These are phyloP conservation scores for Oedothorax gibbosus DNA, from an alignment of 1,140 invertebrate species.

Conservation along the genomic window DNA sequence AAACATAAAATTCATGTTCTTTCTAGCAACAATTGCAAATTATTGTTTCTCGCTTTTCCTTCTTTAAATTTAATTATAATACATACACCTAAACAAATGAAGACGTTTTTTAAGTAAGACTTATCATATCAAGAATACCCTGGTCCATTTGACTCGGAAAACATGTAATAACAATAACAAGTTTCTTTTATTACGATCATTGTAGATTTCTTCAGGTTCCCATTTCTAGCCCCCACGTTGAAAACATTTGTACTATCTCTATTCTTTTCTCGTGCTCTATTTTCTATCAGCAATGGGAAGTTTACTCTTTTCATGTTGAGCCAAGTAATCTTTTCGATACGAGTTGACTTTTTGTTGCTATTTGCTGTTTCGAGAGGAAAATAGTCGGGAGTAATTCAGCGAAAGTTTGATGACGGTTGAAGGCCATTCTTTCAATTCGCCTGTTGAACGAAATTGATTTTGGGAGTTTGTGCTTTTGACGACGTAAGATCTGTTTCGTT, in stretches of 20 bases:
- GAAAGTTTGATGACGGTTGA: slow-evolving; percentile 25
- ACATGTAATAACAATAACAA: too few relatives aligned
- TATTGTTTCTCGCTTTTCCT: too few relatives aligned
- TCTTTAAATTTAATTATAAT: too few relatives aligned
- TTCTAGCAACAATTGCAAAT: too few relatives aligned
- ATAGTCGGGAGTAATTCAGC: slow-evolving; percentile 27
- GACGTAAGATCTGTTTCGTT: too few relatives aligned
- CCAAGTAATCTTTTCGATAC: slow-evolving; percentile 16
- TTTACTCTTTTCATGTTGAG: slow-evolving; percentile 32
- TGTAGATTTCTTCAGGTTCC: neutral
- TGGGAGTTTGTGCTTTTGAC: neutral
- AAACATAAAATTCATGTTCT: too few relatives aligned
- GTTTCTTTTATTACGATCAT: too few relatives aligned
- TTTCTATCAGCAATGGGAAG: slow-evolving; percentile 24
- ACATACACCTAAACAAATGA: too few relatives aligned
- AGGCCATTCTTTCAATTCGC: slow-evolving; percentile 10
- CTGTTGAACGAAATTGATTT: slow-evolving; percentile 8
- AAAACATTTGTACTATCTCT: slow-evolving; percentile 25
- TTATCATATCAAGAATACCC: too few relatives aligned
- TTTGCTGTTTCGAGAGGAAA: neutral
- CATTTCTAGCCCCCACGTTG: slow-evolving; percentile 2
- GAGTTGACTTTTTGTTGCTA: neutral
- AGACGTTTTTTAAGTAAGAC: too few relatives aligned
- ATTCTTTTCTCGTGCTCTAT: slow-evolving; percentile 22
- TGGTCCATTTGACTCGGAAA: too few relatives aligned